A percentile compares a stretch with the other conserved stretches of the same genome.
Evolutionary conservation across 2,113 vertebrate species (phyloP).

Genomic region (Pristiophorus japonicus): DNA sequence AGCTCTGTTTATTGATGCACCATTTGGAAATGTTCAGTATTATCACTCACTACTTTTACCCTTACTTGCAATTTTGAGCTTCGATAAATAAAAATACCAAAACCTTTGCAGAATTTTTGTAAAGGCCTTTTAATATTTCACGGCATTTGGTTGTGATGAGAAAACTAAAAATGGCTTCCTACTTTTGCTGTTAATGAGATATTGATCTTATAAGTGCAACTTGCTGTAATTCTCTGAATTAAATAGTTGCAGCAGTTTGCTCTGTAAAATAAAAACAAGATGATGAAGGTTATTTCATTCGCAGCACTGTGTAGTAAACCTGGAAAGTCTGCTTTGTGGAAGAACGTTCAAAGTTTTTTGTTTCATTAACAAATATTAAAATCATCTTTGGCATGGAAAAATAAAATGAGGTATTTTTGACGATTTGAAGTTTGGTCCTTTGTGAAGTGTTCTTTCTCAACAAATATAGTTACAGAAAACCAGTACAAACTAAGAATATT

Average conservation of each 20-base stretch:
- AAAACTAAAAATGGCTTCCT: constrained; percentile 7
- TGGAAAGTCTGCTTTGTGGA: background rate
- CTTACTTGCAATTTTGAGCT: background rate
- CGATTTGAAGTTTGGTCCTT: background rate
- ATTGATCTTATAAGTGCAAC: constrained; percentile 31
- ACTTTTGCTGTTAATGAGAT: constrained; percentile 37
- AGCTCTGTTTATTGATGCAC: constrained; percentile 31
- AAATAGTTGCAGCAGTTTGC: background rate
- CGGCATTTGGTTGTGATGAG: background rate
- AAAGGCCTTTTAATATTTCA: constrained; percentile 4
- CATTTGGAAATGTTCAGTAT: constrained; percentile 20
- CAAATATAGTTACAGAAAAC: background rate
- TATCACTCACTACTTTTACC: background rate
- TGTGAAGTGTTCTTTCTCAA: background rate
- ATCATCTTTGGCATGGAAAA: background rate
- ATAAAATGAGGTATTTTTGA: background rate
- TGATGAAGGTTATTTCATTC: background rate
- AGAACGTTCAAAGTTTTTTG: background rate
- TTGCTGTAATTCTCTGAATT: constrained; percentile 31
- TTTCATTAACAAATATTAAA: background rate
- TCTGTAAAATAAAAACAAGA: background rate
- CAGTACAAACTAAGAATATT: background rate
- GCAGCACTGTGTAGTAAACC: background rate
- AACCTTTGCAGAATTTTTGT: background rate
- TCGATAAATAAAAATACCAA: background rate